Conservation (phyloP, 2,113 vertebrate genomes). For the Girardinichthys multiradiatus region DNA sequence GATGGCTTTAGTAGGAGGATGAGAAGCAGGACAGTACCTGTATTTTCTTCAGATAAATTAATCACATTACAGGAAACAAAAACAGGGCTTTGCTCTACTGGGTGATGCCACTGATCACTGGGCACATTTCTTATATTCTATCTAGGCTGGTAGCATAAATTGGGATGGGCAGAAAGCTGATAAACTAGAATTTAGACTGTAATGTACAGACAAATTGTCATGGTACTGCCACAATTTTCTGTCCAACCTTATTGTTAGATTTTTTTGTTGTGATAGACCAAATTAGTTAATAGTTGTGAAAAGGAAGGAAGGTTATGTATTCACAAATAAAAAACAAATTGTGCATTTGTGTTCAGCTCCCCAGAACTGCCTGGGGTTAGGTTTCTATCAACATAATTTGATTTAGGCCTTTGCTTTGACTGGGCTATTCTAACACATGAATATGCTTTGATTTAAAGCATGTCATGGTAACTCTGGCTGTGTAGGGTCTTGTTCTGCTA, state of each 20-base stretch:
- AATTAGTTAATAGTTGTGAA: neutral
- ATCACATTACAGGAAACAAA: slow-evolving; percentile 61
- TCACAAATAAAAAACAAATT: too few species aligned
- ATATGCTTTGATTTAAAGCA: too few species aligned
- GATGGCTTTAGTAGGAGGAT: slow-evolving; percentile 30
- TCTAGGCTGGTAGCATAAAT: neutral
- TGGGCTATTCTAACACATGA: too few species aligned
- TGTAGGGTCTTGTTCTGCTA: too few species aligned
- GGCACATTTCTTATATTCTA: neutral
- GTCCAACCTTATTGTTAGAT: neutral
- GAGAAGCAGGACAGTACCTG: slow-evolving; percentile 43
- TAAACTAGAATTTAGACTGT: neutral
- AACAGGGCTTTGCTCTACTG: slow-evolving; percentile 19
- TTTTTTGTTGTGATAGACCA: neutral
- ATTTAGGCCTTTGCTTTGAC: too few species aligned
- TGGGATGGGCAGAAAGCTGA: neutral
- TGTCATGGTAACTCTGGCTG: too few species aligned
- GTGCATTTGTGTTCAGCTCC: too few species aligned
- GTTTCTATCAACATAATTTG: too few species aligned
- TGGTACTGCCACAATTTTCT: too few species aligned
- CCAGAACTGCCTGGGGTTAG: too few species aligned
- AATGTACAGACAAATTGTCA: neutral
- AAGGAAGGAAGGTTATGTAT: too few species aligned
- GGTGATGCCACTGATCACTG: slow-evolving; percentile 40
- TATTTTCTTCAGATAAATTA: slow-evolving; percentile 59